Conservation (phyloP, 2,113 vertebrate genomes). For the Columbina picui region DNA sequence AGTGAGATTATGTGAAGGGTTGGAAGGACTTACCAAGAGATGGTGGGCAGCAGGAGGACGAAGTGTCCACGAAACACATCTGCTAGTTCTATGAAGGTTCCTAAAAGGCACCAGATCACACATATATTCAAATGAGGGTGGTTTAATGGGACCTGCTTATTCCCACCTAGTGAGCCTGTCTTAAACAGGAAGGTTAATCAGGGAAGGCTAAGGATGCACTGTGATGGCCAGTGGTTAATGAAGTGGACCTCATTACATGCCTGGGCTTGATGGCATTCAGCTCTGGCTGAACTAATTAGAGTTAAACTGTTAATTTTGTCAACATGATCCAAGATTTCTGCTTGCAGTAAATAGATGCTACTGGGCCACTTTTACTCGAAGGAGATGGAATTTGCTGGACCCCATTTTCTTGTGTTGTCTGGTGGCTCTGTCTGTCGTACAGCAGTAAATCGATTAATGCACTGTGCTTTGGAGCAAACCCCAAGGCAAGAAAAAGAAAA, state of each 20-base stretch:
- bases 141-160: background rate
- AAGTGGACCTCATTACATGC: background rate
- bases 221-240: background rate
- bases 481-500: background rate
- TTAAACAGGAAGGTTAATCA: background rate
- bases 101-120: background rate
- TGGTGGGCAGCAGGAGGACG: background rate
- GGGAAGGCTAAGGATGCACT: background rate
- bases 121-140: background rate
- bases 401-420: background rate
- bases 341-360: background rate
- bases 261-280: background rate
- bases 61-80: background rate
- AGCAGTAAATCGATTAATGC: background rate
- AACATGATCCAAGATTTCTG: background rate
- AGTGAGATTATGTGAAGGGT: background rate
- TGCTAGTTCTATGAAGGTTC: background rate
- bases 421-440: background rate
- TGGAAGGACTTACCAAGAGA: background rate
- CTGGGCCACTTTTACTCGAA: background rate
- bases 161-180: background rate
- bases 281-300: background rate
- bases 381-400: background rate
- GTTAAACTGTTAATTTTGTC: background rate
- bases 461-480: background rate